Base-by-base conservation (phyloP, 2,797 vertebrate species). In the Melanotaenia parkinsoni region DNA sequence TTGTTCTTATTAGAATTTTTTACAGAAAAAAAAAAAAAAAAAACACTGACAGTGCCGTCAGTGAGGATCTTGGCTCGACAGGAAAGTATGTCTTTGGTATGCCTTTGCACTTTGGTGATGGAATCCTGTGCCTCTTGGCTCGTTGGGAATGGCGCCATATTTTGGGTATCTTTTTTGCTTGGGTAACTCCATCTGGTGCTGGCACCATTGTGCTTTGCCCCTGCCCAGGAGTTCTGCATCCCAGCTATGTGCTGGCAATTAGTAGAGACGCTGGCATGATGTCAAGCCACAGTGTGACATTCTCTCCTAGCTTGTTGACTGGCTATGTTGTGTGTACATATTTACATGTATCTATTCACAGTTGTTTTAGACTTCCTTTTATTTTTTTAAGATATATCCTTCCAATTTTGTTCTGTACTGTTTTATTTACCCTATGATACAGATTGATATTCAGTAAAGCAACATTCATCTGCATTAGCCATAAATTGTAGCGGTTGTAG, bases 181-280 rank as follows among this genome's bases (percentile, higher is more conserved):
- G 86, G 91, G 80, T 90, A 83, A 88, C 80, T 91, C 91, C 91
- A 92, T 93, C 91, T 92, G 91, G 84, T 88, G 86, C 75, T 92
- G 90, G 91, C 91, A 91, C 80, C 62, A 74, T 67, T 72, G 73
- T 16, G 84, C 83, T 86, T 81, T 84, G 83, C 86, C 91, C 86
- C 90, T 92, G 92, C 93, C 91, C 91, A 90, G 91, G 85, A 93
- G 89, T 88, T 90, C 86, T 91, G 86, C 88, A 90, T 90, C 88
- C 86, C 81, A 92, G 80, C 88, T 91, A 93, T 92, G 89, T 91
- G 88, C 90, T 93, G 90, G 92, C 91, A 93, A 93, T 94, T 93
- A 93, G 92, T 86, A 89, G 87, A 81, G 77, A 89, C 90, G 87
- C 83, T 92, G 91, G 91, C 91, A 88, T 62, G 67, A 72, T 59